A percentile compares a stretch with the other conserved stretches of the same genome.
Conservation (phyloP, 2,113 vertebrate species). For the Trachemys scripta region DNA sequence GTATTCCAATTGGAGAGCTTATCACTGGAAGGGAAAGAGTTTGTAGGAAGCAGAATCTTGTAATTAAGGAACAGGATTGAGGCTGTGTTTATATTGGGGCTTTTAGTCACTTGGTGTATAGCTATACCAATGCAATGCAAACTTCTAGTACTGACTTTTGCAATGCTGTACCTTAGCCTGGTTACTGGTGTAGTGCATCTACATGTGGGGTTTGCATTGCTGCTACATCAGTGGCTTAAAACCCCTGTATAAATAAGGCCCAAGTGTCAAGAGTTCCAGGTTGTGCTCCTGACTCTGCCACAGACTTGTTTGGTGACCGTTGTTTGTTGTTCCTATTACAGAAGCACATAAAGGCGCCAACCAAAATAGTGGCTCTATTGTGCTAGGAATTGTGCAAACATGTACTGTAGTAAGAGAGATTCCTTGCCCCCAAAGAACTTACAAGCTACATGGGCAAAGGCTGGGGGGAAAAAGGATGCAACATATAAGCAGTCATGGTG, state of each 20-base stretch:
- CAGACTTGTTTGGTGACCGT: neutral
- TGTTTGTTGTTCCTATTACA: rapidly evolving
- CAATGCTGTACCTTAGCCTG: neutral
- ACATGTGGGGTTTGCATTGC: neutral
- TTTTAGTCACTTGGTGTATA: rapidly evolving
- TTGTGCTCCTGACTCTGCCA: neutral
- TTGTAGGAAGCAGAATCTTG: neutral
- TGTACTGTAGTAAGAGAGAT: neutral
- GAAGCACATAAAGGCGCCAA: neutral
- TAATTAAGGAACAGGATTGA: neutral
- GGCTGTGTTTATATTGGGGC: neutral
- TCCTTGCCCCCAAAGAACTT: neutral
- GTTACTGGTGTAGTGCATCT: rapidly evolving
- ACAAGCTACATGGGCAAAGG: neutral
- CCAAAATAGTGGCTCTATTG: neutral
- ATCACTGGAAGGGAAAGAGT: neutral
- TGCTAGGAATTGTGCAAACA: neutral
- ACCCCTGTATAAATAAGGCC: rapidly evolving
- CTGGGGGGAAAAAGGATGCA: neutral
- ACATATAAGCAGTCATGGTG: neutral
- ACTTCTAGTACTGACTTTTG: neutral
- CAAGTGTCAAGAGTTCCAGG: rapidly evolving
- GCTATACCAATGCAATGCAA: neutral
- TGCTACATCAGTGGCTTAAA: neutral
- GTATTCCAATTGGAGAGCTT: rapidly evolving